Base-by-base conservation (phyloP, 2,888 invertebrate species). In the Brachynemurus nebulosus region DNA sequence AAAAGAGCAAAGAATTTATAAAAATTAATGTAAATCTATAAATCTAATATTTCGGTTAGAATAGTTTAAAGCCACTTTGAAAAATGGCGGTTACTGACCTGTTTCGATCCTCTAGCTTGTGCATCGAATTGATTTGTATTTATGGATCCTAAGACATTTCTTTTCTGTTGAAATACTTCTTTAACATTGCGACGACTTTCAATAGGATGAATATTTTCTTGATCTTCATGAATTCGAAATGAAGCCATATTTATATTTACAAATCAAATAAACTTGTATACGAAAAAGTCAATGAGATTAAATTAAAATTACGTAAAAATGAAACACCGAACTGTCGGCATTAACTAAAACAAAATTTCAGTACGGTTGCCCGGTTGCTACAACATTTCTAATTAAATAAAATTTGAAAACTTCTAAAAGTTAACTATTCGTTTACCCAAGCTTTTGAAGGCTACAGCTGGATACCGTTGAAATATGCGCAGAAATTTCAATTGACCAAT, bases 141-240 rank as follows among this genome's bases (percentile, higher is more conserved):
- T 46, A 80, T 65, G 52, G 72, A 71, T 38, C 78, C 79, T 39
- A 82, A 67, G 45, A 76, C 78, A 49, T 78, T 69, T 53, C 80
- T 70, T 62, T 78, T 78, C 53, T 67, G 65, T 46, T 68, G 68
- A 51, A 64, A 61, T 56, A 64, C 69, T 50, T 73, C 74, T 60
- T 74, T 74, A 52, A 67, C 65, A 42, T 68, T 62, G 48, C 67
- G 68, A 53, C 69, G 58, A 50, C 59, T 61, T 52, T 56, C 56
- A 45, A 55, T 54, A 40, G 55, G 43, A 48, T 57, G 54, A 48
- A 68, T 67, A 65, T 86, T 86, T 66, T 85, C 85, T 62, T 80
- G 78, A 65, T 85, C 84, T 64, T 80, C 78, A 64, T 78, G 79
- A 59, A 84, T 79, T 65, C 77, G 73, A 64, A 84, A 78, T 54